These are phyloP conservation scores for Onchidella celtica DNA, from an alignment of 2,888 invertebrate genomes.

Conservation along the genomic window DNA sequence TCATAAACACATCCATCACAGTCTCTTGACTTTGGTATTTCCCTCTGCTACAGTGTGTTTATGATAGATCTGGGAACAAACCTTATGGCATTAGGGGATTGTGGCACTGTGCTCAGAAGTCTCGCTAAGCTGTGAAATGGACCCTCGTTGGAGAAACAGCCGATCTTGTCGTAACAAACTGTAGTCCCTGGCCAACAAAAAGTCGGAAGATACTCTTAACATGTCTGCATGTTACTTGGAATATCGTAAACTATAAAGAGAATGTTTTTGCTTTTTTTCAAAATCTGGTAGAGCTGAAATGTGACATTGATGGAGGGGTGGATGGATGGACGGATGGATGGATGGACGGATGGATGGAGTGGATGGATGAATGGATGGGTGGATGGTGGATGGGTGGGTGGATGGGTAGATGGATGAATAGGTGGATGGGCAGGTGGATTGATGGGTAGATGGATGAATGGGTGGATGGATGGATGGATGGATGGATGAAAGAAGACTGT, in stretches of 20 bases:
- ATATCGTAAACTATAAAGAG: too few relatives aligned
- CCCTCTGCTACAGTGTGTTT: too few relatives aligned
- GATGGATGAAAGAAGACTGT: neutral
- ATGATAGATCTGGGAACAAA: too few relatives aligned
- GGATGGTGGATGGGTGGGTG: neutral
- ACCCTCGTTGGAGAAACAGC: neutral
- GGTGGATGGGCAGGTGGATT: too few relatives aligned
- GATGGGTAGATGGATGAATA: neutral
- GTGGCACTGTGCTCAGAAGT: neutral
- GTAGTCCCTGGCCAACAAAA: too few relatives aligned
- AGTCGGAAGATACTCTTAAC: too few relatives aligned
- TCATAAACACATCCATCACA: neutral
- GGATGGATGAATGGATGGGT: neutral
- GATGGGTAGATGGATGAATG: neutral
- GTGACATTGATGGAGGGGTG: neutral
- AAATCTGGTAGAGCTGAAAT: too few relatives aligned
- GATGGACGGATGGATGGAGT: neutral
- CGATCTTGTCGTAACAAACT: neutral
- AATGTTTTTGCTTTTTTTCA: too few relatives aligned
- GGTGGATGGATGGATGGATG: neutral
- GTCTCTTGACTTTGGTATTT: neutral
- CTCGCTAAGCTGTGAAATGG: neutral
- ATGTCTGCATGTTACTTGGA: neutral
- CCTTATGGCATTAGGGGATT: neutral
- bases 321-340: neutral